These are phyloP conservation scores for Drosophila ogumai DNA, from an alignment of 1,140 invertebrate species.

Conservation along the genomic window DNA sequence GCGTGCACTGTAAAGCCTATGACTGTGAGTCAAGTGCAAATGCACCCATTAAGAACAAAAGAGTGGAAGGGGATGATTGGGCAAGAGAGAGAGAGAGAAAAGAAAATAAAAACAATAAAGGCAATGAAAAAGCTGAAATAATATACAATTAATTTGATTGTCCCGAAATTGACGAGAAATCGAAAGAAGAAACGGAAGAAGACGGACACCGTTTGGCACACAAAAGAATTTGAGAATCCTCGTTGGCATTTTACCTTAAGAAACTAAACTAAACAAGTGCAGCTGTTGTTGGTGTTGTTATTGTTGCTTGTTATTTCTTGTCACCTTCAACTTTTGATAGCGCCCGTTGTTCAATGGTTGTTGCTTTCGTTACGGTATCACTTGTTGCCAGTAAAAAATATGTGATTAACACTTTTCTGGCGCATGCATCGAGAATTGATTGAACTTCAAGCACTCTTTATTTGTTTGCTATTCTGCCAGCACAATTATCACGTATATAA, in stretches of 20 bases:
- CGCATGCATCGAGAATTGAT: slow-evolving; percentile 52
- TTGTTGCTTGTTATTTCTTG: slow-evolving; percentile 39
- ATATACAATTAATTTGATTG: slow-evolving; percentile 68
- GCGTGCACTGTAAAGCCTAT: not conserved
- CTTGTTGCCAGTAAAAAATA: slow-evolving; percentile 65
- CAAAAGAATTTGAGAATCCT: slow-evolving; percentile 28
- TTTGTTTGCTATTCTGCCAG: slow-evolving; percentile 13
- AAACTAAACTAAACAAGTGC: slow-evolving; percentile 40
- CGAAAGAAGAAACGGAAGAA: slow-evolving; percentile 36
- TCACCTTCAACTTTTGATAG: slow-evolving; percentile 64
- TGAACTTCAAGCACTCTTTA: slow-evolving; percentile 54
- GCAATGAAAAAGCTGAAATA: slow-evolving; percentile 43
- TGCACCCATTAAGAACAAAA: slow-evolving; percentile 54
- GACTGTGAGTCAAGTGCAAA: slow-evolving; percentile 53
- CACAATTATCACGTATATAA: slow-evolving; percentile 37
- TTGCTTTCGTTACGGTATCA: slow-evolving; percentile 43
- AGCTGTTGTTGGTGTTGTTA: slow-evolving; percentile 27
- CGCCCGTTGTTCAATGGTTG: slow-evolving; percentile 12
- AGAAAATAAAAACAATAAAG: slow-evolving; percentile 49
- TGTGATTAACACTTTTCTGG: slow-evolving; percentile 69
- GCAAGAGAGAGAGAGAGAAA: not conserved
- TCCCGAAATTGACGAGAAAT: slow-evolving; percentile 59
- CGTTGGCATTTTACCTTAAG: slow-evolving; percentile 35
- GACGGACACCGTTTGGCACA: slow-evolving; percentile 15
- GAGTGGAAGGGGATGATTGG: slow-evolving; percentile 4